Percentiles rank a stretch among this genome's conserved stretches.
Conservation (phyloP, 92 coral and sea anemone genomes). For the Palythoa caribaeorum region DNA sequence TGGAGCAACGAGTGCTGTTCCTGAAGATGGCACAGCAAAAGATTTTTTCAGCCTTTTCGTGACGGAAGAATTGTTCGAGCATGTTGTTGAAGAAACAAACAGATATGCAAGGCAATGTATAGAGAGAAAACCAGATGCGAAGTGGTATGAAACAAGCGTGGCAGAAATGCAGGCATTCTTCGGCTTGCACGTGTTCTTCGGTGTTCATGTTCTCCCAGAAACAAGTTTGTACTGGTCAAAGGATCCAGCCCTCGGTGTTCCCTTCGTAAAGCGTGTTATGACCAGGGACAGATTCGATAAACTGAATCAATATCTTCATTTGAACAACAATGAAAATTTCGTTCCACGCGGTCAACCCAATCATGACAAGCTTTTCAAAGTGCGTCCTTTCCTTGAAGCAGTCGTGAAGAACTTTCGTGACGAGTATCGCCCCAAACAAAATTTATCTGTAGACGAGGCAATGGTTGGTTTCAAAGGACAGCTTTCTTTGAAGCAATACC, state of each 20-base stretch:
- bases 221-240: conserved; percentile 19
- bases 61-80: conserved; percentile 49
- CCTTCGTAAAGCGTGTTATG: conserved; percentile 50
- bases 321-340: conserved; percentile 53
- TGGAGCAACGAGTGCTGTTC: conserved; percentile 23
- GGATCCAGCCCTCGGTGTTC: conserved; percentile 49
- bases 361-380: conserved; percentile 65
- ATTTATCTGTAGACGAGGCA: conserved; percentile 59
- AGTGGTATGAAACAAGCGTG: conserved; percentile 51
- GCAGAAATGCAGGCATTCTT: conserved; percentile 48
- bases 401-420: conserved; percentile 23
- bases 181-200: neutral
- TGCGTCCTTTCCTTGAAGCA: conserved; percentile 54
- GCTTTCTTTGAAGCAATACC: conserved; percentile 37
- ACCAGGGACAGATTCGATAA: conserved; percentile 57
- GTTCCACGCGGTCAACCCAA: conserved; percentile 56
- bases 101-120: conserved; percentile 53
- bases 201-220: neutral
- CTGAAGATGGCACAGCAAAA: conserved; percentile 49
- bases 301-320: conserved; percentile 58
- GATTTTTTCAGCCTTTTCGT: conserved; percentile 52
- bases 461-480: conserved; percentile 59
- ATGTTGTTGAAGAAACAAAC: conserved; percentile 56
- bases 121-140: conserved; percentile 48
- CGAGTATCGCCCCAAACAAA: conserved; percentile 53